These are phyloP conservation scores for Idaea biselata DNA, from an alignment of 2,888 invertebrate species.

Conservation along the genomic window DNA sequence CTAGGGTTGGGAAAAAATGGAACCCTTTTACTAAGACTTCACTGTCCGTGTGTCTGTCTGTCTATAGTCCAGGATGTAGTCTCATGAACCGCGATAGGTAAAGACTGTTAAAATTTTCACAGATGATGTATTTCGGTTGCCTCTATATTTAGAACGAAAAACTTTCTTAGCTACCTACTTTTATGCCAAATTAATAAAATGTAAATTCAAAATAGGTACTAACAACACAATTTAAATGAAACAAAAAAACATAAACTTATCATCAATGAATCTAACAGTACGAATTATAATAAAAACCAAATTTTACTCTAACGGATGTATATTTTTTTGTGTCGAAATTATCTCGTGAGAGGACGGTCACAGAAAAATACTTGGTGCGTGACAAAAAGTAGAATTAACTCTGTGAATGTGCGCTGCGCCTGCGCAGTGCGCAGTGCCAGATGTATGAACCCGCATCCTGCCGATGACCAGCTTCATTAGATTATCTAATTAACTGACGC, in stretches of 20 bases:
- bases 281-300: not conserved
- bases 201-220: no score
- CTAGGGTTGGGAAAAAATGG: not conserved
- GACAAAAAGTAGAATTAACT: conserved; percentile 15
- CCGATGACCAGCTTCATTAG: conserved; percentile 23
- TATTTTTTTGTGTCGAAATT: conserved; percentile 1
- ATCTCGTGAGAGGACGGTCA: conserved; percentile 9
- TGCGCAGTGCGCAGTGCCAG: conserved; percentile 11
- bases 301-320: not conserved
- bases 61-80: no score
- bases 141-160: no score
- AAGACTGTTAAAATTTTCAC: no score
- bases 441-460: conserved; percentile 24
- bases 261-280: not conserved
- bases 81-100: no score
- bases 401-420: conserved; percentile 9
- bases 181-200: no score
- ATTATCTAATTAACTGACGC: conserved; percentile 21
- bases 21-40: no score
- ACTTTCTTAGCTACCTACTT: no score
- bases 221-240: no score
- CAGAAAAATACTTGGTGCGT: conserved; percentile 13
- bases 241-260: not conserved
- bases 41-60: no score
- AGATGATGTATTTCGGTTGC: no score